Evolutionary conservation across 2,797 vertebrate species (phyloP).

Genomic region (Mormyrops attenuatus): DNA sequence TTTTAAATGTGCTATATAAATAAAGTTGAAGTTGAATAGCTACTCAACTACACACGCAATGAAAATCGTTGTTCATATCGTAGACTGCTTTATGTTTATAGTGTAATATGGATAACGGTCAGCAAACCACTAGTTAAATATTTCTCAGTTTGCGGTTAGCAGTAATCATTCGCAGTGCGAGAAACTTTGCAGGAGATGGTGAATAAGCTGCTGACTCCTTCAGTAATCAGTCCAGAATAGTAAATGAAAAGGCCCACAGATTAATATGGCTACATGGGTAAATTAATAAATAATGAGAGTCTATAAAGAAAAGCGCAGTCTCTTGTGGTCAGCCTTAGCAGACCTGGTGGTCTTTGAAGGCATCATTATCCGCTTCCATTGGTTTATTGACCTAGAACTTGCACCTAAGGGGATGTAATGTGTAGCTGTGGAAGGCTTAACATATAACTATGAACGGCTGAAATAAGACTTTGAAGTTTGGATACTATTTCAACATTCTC

Average conservation of each 20-base stretch:
- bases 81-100: background rate
- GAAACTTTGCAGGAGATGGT: constrained; percentile 36
- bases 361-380: constrained; percentile 70
- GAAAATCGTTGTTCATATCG: background rate
- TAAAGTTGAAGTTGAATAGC: no score
- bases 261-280: constrained; percentile 50
- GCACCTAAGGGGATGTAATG: constrained; percentile 60
- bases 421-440: constrained; percentile 51
- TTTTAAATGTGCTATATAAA: no score
- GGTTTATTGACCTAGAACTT: constrained; percentile 65
- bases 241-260: constrained; percentile 50
- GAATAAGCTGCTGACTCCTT: constrained; percentile 43
- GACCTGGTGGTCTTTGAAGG: constrained; percentile 67
- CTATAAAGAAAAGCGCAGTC: constrained; percentile 38
- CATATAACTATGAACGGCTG: constrained; percentile 56
- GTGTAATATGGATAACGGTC: constrained; percentile 9
- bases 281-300: constrained; percentile 58
- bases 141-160: constrained; percentile 25
- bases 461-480: constrained; percentile 74
- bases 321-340: constrained; percentile 63
- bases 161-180: constrained; percentile 28
- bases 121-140: background rate
- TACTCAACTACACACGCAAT: background rate
- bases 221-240: constrained; percentile 45
- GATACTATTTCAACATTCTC: constrained; percentile 71